phyloP scores from a whole-genome alignment of 1,140 invertebrate genomes.

The Drosophila setifemur region DNA sequence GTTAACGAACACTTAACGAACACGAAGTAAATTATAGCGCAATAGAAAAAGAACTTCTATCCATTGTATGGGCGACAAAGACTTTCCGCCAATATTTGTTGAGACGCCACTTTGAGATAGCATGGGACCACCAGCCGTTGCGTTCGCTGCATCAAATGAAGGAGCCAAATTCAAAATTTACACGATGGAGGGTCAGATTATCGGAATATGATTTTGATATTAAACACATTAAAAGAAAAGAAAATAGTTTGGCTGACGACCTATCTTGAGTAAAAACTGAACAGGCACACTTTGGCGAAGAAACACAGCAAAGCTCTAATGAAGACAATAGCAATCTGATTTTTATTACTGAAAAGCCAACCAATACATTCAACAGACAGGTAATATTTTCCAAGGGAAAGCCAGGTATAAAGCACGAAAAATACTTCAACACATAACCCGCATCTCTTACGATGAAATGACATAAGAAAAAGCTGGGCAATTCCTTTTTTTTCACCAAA shows the following conservation, averaged over 20 bases:
- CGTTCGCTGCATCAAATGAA: neutral
- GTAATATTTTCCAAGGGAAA: too few relatives aligned
- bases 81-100: slow-evolving; percentile 75
- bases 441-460: slow-evolving; percentile 6
- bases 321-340: slow-evolving; percentile 6
- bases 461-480: slow-evolving; percentile 3
- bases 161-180: slow-evolving; percentile 6
- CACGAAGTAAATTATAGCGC: slow-evolving; percentile 80
- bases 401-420: neutral
- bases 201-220: slow-evolving; percentile 44
- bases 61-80: slow-evolving; percentile 78
- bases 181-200: slow-evolving; percentile 25
- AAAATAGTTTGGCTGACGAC: slow-evolving; percentile 12
- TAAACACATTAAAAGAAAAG: slow-evolving; percentile 51
- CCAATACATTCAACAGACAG: neutral
- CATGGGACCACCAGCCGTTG: slow-evolving; percentile 36
- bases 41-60: slow-evolving; percentile 52
- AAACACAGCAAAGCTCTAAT: slow-evolving; percentile 2
- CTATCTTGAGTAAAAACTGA: slow-evolving; percentile 5
- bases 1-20: slow-evolving; percentile 81
- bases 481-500: slow-evolving; percentile 7
- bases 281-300: slow-evolving; percentile 3
- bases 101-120: slow-evolving; percentile 34
- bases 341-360: slow-evolving; percentile 12
- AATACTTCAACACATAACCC: slow-evolving; percentile 14